Conservation (phyloP, 2,888 invertebrate species). For the Ophion ellenae region DNA sequence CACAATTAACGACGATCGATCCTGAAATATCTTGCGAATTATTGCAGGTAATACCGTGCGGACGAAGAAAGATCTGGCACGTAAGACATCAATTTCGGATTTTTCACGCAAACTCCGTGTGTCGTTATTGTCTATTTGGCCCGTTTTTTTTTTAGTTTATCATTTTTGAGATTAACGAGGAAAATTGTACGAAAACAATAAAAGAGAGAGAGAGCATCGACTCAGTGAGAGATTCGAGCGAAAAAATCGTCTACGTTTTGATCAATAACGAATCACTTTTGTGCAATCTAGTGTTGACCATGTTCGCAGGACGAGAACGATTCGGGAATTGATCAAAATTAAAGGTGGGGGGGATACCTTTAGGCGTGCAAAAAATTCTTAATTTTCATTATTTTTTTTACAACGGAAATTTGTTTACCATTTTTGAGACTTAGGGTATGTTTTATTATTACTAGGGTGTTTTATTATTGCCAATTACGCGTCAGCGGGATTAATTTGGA, state of each 20-base stretch:
- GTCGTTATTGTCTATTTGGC: conserved; percentile 47
- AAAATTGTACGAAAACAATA: conserved; percentile 13
- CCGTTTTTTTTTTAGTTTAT: conserved; percentile 20
- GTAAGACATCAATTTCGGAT: conserved; percentile 74
- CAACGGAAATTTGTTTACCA: too few relatives aligned
- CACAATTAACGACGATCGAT: conserved; percentile 10
- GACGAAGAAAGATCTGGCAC: conserved; percentile 79
- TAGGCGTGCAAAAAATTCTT: too few relatives aligned
- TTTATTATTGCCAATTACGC: too few relatives aligned
- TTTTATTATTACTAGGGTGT: too few relatives aligned
- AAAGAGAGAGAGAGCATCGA: not conserved
- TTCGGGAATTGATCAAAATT: conserved; percentile 1
- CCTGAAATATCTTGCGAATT: conserved; percentile 72
- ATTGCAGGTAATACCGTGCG: conserved; percentile 80
- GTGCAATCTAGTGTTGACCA: not conserved
- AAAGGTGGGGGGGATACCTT: not conserved
- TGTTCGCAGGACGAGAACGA: not conserved
- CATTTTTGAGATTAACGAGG: not conserved
- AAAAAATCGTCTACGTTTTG: not conserved
- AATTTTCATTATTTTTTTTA: too few relatives aligned
- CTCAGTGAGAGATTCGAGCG: not conserved
- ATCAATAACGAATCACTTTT: conserved; percentile 1
- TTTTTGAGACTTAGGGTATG: too few relatives aligned
- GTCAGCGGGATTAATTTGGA: too few relatives aligned
- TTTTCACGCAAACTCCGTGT: conserved; percentile 63